These are phyloP conservation scores for Aporophyla nigra DNA, from an alignment of 2,888 invertebrate genomes.

Conservation along the genomic window DNA sequence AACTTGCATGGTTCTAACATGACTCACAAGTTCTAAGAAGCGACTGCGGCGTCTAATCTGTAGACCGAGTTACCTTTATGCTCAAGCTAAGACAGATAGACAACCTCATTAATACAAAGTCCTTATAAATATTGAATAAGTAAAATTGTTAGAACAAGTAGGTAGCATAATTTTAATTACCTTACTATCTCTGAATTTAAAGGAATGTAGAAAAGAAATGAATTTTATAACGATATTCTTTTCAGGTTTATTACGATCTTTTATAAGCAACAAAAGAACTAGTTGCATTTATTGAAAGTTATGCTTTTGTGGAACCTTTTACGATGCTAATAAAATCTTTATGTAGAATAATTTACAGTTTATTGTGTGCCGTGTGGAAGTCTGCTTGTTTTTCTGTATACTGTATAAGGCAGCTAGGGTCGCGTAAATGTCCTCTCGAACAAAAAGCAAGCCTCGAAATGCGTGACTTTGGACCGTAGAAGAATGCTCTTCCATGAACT, in stretches of 20 bases:
- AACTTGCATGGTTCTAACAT: constrained; percentile 71
- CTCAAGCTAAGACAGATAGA: constrained; percentile 25
- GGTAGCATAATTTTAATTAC: background rate
- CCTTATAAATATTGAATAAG: constrained; percentile 13
- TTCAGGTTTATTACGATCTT: constrained; percentile 24
- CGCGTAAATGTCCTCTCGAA: constrained; percentile 40
- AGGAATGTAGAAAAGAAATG: constrained; percentile 8
- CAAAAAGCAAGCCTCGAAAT: constrained; percentile 49
- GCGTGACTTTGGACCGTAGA: constrained; percentile 50
- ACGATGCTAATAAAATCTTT: constrained; percentile 63
- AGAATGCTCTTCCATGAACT: constrained; percentile 40
- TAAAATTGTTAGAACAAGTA: constrained; percentile 4
- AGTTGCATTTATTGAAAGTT: constrained; percentile 47
- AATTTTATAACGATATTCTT: constrained; percentile 1
- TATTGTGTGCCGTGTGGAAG: constrained; percentile 50
- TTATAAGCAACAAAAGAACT: constrained; percentile 52
- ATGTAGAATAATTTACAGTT: constrained; percentile 57
- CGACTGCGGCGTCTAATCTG: constrained; percentile 58
- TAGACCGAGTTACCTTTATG: constrained; percentile 51
- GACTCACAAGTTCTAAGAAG: constrained; percentile 73
- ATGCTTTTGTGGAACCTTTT: constrained; percentile 48
- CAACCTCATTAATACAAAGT: constrained; percentile 17
- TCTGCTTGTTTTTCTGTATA: constrained; percentile 49
- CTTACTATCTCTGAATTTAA: background rate
- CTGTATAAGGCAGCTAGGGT: constrained; percentile 57